Base-by-base conservation (phyloP, 2,797 vertebrate species). In the Ambastaia sidthimunki region DNA sequence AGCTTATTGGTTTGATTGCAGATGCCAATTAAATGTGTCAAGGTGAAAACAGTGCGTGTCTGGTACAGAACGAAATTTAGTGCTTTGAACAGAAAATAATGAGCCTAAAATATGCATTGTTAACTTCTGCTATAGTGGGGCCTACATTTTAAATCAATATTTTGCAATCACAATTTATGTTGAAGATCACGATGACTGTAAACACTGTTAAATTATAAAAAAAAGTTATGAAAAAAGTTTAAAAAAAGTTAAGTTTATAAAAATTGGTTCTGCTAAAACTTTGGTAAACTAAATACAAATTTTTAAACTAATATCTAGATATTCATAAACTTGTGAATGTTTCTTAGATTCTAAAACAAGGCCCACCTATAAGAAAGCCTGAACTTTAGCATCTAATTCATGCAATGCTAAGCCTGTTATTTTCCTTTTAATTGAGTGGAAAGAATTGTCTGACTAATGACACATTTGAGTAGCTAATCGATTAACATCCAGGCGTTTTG, bases 121-220 rank as follows among this genome's bases (percentile, higher is more conserved):
- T 71, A 52, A 80, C 76, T 82, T 70, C 57, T 41, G 76, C 80
- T 15, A 50, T 71, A 28, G 37, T 37, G 25, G 37, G 23, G 74
- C 80, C 54, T 73, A 23, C 7, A 77, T 76, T 74, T 74, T 55
- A 63, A 78, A 78, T 80, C 80, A 75, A 76, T 83, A 77, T 79
- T 78, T 71, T 74, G 63, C n/a, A 65, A 70, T 71, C 67, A 11
- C 23, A 55, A 48, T 77, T 73, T 47, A 67, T 67, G 44, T 37
- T 48, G 54, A 60, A 75, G 83, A 82, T 80, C 80, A 83, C 65
- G n/a, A 66, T 72, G 54, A n/a, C 23, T 31, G 4, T 15, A 41
- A 34, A 50, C 16, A 34, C 50, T 67, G 55, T 67, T 31, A 4
- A 54, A 21, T 52, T 34, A n/a, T 73, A 19, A 54, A 60, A 65